Conservation (phyloP, 2,888 invertebrate genomes). For the Hoplodrina blanda region DNA sequence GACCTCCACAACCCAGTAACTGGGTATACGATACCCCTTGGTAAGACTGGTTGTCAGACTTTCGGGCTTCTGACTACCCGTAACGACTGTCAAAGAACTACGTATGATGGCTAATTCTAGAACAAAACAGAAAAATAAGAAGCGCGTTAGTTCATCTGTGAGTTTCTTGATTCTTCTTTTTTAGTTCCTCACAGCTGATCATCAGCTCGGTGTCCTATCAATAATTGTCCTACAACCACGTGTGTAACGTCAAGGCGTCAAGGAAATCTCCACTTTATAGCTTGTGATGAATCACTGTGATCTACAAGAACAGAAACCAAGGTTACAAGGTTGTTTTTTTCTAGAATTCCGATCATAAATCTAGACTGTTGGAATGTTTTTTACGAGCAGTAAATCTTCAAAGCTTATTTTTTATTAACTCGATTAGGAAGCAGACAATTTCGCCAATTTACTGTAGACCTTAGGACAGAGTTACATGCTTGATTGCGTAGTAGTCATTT, state of each 20-base stretch:
- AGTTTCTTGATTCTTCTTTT: too few species aligned
- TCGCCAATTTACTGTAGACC: conserved; percentile 40
- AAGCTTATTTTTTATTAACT: conserved; percentile 46
- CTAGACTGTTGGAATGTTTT: conserved; percentile 14
- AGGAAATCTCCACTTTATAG: neutral
- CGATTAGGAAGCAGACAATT: conserved; percentile 61
- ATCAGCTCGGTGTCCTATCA: too few species aligned
- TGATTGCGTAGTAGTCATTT: conserved; percentile 18
- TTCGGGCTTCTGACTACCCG: too few species aligned
- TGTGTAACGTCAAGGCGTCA: neutral
- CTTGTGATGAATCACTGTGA: neutral
- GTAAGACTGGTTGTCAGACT: too few species aligned
- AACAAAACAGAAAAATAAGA: too few species aligned
- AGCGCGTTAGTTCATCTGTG: too few species aligned
- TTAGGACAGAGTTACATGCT: conserved; percentile 14
- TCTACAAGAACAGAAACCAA: neutral
- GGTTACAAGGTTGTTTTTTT: conserved; percentile 5
- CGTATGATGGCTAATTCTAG: too few species aligned
- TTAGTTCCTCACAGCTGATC: too few species aligned
- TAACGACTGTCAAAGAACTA: too few species aligned
- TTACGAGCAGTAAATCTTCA: conserved; percentile 26
- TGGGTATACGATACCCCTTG: too few species aligned
- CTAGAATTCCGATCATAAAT: conserved; percentile 24
- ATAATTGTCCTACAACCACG: too few species aligned
- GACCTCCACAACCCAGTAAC: too few species aligned